Percentiles rank a stretch among this genome's conserved stretches.
phyloP scores from a whole-genome alignment of 2,797 vertebrate species.

The Moxostoma hubbsi region DNA sequence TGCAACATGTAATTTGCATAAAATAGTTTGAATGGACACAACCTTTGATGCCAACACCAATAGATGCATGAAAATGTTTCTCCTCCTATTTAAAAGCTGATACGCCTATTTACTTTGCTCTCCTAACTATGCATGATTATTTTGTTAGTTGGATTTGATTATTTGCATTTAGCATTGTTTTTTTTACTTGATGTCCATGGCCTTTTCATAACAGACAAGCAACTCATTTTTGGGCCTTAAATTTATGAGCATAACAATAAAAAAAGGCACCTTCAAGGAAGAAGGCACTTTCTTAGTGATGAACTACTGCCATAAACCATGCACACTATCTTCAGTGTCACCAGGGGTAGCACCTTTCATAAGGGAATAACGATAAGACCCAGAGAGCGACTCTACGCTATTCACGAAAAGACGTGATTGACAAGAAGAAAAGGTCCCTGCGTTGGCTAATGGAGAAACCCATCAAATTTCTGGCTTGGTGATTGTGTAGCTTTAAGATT shows the following conservation, averaged over 20 bases:
- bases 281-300: neutral
- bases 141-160: no score
- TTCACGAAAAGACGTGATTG: conserved; percentile 23
- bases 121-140: no score
- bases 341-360: conserved; percentile 9
- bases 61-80: no score
- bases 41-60: no score
- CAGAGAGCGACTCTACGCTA: neutral
- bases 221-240: no score
- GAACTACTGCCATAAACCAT: neutral
- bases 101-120: no score
- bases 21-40: no score
- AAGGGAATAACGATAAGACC: conserved; percentile 11
- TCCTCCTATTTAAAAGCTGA: no score
- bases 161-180: no score
- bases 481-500: conserved; percentile 42
- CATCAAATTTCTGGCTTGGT: conserved; percentile 29
- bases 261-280: neutral
- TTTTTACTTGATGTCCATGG: no score
- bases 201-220: no score
- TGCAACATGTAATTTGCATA: no score
- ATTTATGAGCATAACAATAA: neutral
- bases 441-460: conserved; percentile 13
- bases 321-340: conserved; percentile 11
- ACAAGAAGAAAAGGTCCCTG: conserved; percentile 20